These are phyloP conservation scores for Balaeniceps rex DNA, from an alignment of 2,113 vertebrate species.

Conservation along the genomic window DNA sequence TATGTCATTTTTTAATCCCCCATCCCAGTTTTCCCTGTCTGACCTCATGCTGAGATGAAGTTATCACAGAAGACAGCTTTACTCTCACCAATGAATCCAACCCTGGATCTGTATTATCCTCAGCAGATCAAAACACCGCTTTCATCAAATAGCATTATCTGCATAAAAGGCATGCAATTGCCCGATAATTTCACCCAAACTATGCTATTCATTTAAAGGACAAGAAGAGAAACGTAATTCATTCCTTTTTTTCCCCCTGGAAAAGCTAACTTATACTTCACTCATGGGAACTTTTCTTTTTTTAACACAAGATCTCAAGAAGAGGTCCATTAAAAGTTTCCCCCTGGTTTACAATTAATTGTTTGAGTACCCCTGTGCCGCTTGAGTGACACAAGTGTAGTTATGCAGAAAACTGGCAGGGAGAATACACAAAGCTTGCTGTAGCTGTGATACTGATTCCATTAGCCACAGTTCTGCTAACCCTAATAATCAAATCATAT, in stretches of 20 bases:
- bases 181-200: slow-evolving; percentile 92
- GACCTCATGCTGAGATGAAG: slow-evolving; percentile 98
- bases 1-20: slow-evolving; percentile 93
- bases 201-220: slow-evolving; percentile 93
- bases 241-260: slow-evolving; percentile 70
- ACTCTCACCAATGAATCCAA: slow-evolving; percentile 91
- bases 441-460: slow-evolving; percentile 63
- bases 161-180: slow-evolving; percentile 96
- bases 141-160: slow-evolving; percentile 98
- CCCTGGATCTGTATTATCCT: slow-evolving; percentile 91
- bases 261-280: slow-evolving; percentile 74
- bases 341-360: slow-evolving; percentile 70
- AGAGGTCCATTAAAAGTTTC: slow-evolving; percentile 72
- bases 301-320: slow-evolving; percentile 75
- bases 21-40: slow-evolving; percentile 90
- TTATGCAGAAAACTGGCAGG: slow-evolving; percentile 68
- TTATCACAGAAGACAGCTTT: slow-evolving; percentile 99
- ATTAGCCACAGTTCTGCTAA: slow-evolving; percentile 75
- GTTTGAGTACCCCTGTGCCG: slow-evolving; percentile 62
- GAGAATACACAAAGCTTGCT: slow-evolving; percentile 70
- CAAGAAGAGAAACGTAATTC: slow-evolving; percentile 86
- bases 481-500: slow-evolving; percentile 70
- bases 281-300: slow-evolving; percentile 80
- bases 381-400: slow-evolving; percentile 71
- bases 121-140: slow-evolving; percentile 94